Conservation (phyloP, 1,140 invertebrate species). For the Orchestia grillus region DNA sequence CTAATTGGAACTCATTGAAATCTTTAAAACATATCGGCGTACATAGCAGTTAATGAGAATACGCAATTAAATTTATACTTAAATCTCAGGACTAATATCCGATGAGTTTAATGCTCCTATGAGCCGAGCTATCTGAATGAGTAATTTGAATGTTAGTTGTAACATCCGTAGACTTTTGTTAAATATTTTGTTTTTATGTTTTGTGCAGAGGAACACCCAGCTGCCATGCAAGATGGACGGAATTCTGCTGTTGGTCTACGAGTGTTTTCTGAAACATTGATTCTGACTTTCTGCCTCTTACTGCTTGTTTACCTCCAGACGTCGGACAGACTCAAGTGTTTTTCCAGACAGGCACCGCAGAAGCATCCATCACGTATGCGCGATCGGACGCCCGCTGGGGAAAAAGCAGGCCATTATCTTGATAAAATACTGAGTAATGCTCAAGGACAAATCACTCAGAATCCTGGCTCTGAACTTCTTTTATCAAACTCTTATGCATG, state of each 20-base stretch:
- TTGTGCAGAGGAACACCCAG: constrained; percentile 76
- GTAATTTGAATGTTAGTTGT: not conserved
- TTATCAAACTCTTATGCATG: not conserved
- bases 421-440: constrained; percentile 19
- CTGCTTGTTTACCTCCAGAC: constrained; percentile 33
- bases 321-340: constrained; percentile 16
- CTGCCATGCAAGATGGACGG: constrained; percentile 76
- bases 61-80: not conserved
- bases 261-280: not conserved
- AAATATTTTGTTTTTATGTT: not conserved
- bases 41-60: no score
- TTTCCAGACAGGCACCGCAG: not conserved
- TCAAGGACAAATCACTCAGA: not conserved
- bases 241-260: not conserved
- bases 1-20: no score
- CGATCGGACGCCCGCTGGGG: not conserved
- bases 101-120: not conserved
- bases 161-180: not conserved
- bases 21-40: no score
- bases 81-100: not conserved
- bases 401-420: not conserved
- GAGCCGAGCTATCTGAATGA: not conserved
- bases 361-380: not conserved
- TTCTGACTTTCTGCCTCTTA: not conserved
- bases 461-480: not conserved